Percentiles rank a stretch among this genome's conserved stretches.
These are phyloP conservation scores for Eupithecia pulchellata DNA, from an alignment of 2,888 invertebrate genomes.

Conservation along the genomic window DNA sequence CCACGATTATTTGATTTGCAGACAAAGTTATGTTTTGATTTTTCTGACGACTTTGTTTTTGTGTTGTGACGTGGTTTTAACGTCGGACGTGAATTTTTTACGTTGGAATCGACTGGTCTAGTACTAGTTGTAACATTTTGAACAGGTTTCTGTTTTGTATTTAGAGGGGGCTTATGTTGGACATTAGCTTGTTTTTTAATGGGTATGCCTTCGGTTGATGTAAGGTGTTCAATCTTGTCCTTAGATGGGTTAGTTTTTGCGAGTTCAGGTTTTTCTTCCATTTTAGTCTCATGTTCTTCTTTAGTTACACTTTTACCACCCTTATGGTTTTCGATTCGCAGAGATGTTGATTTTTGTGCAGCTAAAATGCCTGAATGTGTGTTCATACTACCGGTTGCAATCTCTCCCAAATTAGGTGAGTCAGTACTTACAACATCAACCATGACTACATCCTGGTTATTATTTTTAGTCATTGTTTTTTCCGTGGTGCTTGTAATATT, in stretches of 20 bases:
- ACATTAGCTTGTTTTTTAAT: conserved; percentile 1
- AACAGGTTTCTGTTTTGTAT: conserved; percentile 9
- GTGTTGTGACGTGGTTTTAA: conserved; percentile 25
- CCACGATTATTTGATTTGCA: conserved; percentile 67
- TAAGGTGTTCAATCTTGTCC: conserved; percentile 15
- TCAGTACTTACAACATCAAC: conserved; percentile 4
- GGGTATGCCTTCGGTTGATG: background rate
- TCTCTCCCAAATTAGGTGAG: conserved; percentile 19
- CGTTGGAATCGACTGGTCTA: conserved; percentile 30
- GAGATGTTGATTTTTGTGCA: conserved; percentile 13
- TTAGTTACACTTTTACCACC: conserved; percentile 15
- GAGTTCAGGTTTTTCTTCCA: conserved; percentile 12
- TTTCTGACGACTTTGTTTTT: conserved; percentile 29
- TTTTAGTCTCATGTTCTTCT: conserved; percentile 9
- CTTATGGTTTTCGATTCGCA: conserved; percentile 16
- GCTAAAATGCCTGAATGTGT: conserved; percentile 32
- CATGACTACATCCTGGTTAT: conserved; percentile 6
- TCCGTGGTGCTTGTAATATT: background rate
- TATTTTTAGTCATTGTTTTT: background rate
- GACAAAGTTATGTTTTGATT: conserved; percentile 43
- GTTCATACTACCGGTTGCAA: background rate
- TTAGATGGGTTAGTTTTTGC: conserved; percentile 2
- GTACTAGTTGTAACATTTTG: conserved; percentile 19
- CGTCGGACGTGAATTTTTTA: conserved; percentile 31
- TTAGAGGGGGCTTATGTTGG: background rate